Conservation (phyloP, 2,888 invertebrate species). For the Parthenolecanium corni region DNA sequence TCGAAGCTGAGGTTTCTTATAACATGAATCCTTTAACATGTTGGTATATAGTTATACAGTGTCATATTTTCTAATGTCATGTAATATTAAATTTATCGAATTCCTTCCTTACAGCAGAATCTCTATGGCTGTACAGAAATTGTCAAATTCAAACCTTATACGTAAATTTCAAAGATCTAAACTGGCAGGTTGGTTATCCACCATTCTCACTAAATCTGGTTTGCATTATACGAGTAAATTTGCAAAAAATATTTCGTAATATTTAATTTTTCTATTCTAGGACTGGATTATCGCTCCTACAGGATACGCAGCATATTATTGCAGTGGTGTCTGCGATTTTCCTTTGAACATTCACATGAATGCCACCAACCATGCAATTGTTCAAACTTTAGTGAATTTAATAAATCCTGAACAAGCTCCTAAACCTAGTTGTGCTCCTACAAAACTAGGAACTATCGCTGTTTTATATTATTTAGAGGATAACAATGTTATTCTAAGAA, state of each 20-base stretch:
- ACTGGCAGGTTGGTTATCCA: conserved; percentile 65
- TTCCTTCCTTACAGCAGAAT: conserved; percentile 12
- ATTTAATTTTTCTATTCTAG: conserved; percentile 39
- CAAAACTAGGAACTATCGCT: conserved; percentile 82
- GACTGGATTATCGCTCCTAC: conserved; percentile 97
- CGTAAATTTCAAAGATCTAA: conserved; percentile 80
- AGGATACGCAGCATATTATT: conserved; percentile 92
- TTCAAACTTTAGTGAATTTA: conserved; percentile 91
- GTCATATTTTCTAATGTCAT: no score
- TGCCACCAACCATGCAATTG: conserved; percentile 96
- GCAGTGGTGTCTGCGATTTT: conserved; percentile 88
- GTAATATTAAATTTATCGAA: no score
- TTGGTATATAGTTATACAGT: conserved; percentile 23
- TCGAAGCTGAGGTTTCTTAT: conserved; percentile 25
- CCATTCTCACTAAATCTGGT: no score
- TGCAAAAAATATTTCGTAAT: no score
- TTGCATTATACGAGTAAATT: no score
- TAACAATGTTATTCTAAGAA: conserved; percentile 91
- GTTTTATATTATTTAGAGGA: conserved; percentile 93
- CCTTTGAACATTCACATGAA: conserved; percentile 88
- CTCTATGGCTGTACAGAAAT: conserved; percentile 46
- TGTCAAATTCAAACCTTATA: conserved; percentile 84
- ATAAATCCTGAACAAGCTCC: conserved; percentile 84
- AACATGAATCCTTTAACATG: conserved; percentile 32
- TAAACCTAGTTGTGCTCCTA: conserved; percentile 94